Percentiles rank a stretch among this genome's conserved stretches.
phyloP scores from a whole-genome alignment of 2,888 invertebrate genomes.

The Theodoxus fluviatilis region DNA sequence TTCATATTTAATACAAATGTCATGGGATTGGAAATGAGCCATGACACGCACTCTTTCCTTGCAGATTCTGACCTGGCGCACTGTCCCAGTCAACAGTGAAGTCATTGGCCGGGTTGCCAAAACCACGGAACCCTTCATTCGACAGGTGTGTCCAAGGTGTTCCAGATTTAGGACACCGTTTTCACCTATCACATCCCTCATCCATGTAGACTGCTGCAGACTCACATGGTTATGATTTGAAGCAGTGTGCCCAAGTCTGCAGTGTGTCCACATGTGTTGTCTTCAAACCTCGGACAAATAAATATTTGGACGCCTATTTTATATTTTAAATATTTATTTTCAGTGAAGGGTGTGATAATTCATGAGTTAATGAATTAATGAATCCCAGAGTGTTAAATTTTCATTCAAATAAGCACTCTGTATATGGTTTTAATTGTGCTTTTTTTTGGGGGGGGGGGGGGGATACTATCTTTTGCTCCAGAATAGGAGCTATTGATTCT shows the following conservation, averaged over 20 bases:
- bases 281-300: not conserved
- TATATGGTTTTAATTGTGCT: no score
- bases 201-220: no score
- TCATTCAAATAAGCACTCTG: not conserved
- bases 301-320: not conserved
- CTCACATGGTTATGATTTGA: no score
- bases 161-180: not conserved
- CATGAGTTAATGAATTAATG: not conserved
- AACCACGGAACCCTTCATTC: constrained; percentile 93
- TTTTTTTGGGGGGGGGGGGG: no score
- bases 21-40: no score
- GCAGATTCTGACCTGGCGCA: constrained; percentile 89
- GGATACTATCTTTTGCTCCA: no score
- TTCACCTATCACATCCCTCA: no score
- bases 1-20: no score
- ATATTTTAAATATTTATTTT: not conserved
- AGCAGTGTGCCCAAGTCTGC: not conserved
- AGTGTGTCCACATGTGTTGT: not conserved
- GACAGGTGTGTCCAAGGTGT: constrained; percentile 76
- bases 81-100: constrained; percentile 85
- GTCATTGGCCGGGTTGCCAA: constrained; percentile 90
- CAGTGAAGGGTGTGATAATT: not conserved
- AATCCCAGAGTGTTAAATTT: not conserved
- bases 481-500: no score
- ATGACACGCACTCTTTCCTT: constrained; percentile 19